Percentiles rank a stretch among this genome's conserved stretches.
phyloP scores from a whole-genome alignment of 2,888 invertebrate species.

The Leptinotarsa haldemani region DNA sequence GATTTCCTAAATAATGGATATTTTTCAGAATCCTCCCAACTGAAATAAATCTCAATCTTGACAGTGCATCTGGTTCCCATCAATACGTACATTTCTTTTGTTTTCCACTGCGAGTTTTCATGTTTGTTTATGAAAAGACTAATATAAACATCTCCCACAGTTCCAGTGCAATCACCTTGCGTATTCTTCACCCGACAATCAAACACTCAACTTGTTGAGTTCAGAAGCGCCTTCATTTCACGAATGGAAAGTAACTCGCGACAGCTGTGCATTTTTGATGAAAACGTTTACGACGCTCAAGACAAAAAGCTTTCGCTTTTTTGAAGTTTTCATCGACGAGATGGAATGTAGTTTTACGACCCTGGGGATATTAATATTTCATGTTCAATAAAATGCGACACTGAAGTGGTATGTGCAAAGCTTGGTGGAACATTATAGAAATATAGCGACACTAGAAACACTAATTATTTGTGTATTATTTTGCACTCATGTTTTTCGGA shows the following conservation, averaged over 20 bases:
- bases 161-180: neutral
- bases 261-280: conserved; percentile 23
- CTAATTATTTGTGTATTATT: neutral
- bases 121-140: neutral
- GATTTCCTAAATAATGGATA: too few relatives aligned
- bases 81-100: too few relatives aligned
- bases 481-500: neutral
- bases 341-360: conserved; percentile 2
- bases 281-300: neutral
- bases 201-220: conserved; percentile 17
- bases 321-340: conserved; percentile 1
- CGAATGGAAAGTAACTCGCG: neutral
- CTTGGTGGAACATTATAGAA: neutral
- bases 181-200: neutral
- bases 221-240: neutral
- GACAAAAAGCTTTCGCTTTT: conserved; percentile 1
- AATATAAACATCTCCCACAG: neutral
- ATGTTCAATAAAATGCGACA: conserved; percentile 1
- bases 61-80: too few relatives aligned
- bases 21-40: too few relatives aligned
- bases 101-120: too few relatives aligned
- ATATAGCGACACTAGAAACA: neutral
- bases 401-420: neutral
- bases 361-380: conserved; percentile 10
- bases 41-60: too few relatives aligned